phyloP scores from a whole-genome alignment of 2,888 invertebrate genomes.

The Seira ritae region DNA sequence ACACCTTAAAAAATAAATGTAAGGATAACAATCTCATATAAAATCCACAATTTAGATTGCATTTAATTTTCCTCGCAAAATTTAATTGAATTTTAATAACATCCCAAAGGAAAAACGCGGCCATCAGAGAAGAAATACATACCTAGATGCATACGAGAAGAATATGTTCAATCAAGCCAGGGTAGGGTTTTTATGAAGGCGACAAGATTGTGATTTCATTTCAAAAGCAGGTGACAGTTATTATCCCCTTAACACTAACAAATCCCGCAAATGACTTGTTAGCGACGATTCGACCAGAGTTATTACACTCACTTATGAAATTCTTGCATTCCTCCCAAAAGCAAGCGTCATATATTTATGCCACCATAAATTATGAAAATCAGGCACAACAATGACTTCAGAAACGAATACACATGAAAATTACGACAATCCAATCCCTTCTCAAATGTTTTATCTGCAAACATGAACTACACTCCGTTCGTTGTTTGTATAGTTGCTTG shows the following conservation, averaged over 20 bases:
- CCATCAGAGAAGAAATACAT: neutral
- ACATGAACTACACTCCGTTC: slow-evolving; percentile 13
- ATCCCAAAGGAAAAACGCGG: neutral
- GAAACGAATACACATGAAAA: slow-evolving; percentile 23
- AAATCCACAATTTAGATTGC: neutral
- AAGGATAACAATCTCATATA: neutral
- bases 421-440: slow-evolving; percentile 35
- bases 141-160: neutral
- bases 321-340: slow-evolving; percentile 43
- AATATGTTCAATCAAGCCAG: neutral
- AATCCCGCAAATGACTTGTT: slow-evolving; percentile 47
- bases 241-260: slow-evolving; percentile 35
- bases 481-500: slow-evolving; percentile 21
- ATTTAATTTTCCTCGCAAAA: neutral
- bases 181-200: neutral
- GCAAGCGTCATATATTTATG: slow-evolving; percentile 10
- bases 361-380: slow-evolving; percentile 33
- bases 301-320: slow-evolving; percentile 49
- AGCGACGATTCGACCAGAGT: slow-evolving; percentile 42
- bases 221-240: slow-evolving; percentile 47
- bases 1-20: neutral
- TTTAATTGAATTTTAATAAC: neutral
- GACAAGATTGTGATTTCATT: neutral
- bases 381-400: slow-evolving; percentile 30
- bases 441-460: neutral